Evolutionary conservation across 2,113 vertebrate species (phyloP).

Genomic region (Triplophysa rosa): DNA sequence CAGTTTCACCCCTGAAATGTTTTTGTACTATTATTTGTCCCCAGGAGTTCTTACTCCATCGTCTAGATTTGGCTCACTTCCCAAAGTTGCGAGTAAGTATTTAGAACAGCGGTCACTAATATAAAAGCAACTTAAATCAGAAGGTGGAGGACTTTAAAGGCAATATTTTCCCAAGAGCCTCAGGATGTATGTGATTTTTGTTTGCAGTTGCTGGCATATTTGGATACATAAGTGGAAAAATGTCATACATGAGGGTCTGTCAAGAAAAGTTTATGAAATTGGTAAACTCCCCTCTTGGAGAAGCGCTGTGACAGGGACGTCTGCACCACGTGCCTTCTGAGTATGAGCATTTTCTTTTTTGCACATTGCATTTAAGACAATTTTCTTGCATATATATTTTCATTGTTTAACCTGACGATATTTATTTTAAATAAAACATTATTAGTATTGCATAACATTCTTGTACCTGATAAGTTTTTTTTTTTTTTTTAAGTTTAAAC

Average conservation of each 20-base stretch:
- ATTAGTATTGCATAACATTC: background rate
- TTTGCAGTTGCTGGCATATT: conserved; percentile 83
- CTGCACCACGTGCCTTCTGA: conserved; percentile 59
- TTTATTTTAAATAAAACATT: too few species aligned
- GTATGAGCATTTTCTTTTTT: conserved; percentile 64
- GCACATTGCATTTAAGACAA: background rate
- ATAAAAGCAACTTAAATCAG: background rate
- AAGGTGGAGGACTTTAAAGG: background rate
- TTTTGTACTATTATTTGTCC: conserved; percentile 46
- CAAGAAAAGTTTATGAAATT: conserved; percentile 87
- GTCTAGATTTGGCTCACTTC: conserved; percentile 81
- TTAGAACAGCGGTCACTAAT: background rate
- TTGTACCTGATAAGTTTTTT: conserved; percentile 10
- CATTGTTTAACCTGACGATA: too few species aligned
- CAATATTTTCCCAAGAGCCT: background rate
- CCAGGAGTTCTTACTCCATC: conserved; percentile 79
- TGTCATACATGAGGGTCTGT: conserved; percentile 87
- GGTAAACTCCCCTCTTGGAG: conserved; percentile 87
- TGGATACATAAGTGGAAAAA: conserved; percentile 86
- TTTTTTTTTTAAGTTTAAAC: conserved; percentile 66
- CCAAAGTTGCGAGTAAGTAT: conserved; percentile 89
- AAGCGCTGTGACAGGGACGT: conserved; percentile 76
- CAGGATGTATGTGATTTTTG: conserved; percentile 26
- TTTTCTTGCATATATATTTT: too few species aligned
- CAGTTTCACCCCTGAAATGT: background rate